A percentile compares a stretch with the other conserved stretches of the same genome.
Conservation (phyloP, 2,888 invertebrate species). For the Hoplodrina blanda region DNA sequence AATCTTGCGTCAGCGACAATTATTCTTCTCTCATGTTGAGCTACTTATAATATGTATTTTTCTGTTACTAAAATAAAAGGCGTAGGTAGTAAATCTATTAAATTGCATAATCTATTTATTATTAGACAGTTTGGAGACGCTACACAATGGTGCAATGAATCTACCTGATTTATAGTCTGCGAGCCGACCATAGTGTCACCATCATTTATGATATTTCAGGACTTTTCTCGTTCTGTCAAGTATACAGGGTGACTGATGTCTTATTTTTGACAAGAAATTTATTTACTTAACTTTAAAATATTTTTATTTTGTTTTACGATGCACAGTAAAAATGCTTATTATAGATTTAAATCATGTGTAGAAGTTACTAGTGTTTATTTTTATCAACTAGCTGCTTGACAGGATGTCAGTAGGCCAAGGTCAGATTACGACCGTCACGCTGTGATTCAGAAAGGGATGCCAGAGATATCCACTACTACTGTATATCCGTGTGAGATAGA, state of each 20-base stretch:
- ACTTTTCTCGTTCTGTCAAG: slow-evolving; percentile 21
- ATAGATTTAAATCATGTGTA: not conserved
- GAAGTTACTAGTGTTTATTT: not conserved
- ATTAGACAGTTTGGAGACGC: slow-evolving; percentile 66
- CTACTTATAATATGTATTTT: slow-evolving; percentile 6
- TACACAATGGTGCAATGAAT: slow-evolving; percentile 77
- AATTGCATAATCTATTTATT: slow-evolving; percentile 75
- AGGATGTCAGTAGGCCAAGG: slow-evolving; percentile 47
- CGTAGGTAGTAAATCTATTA: slow-evolving; percentile 65
- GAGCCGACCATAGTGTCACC: slow-evolving; percentile 56
- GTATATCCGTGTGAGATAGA: slow-evolving; percentile 1
- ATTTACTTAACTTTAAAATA: not conserved
- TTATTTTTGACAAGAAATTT: slow-evolving; percentile 1
- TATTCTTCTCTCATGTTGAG: slow-evolving; percentile 2
- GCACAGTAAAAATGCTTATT: not conserved
- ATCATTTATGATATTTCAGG: slow-evolving; percentile 38
- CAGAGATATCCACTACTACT: slow-evolving; percentile 15
- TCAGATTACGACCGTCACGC: slow-evolving; percentile 33
- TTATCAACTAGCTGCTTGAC: slow-evolving; percentile 33
- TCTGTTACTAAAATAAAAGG: slow-evolving; percentile 56
- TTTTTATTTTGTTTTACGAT: not conserved
- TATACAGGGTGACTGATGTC: slow-evolving; percentile 4
- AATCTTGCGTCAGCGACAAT: slow-evolving; percentile 17
- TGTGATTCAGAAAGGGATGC: slow-evolving; percentile 23
- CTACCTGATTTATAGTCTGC: slow-evolving; percentile 71